Evolutionary conservation across 2,888 invertebrate genomes (phyloP).

Genomic region (Himalopsyche anomala): DNA sequence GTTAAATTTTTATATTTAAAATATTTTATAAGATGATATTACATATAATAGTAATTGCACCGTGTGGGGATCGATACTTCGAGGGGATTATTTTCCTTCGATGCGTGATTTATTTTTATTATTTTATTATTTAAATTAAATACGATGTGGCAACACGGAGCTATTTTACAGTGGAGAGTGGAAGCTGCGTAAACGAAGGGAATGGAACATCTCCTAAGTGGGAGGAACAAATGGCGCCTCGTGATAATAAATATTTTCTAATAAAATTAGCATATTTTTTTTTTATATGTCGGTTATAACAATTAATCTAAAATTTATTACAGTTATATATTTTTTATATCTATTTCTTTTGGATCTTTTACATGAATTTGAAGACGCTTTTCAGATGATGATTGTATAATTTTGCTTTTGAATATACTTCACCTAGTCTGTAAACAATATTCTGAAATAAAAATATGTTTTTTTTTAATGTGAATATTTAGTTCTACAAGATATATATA

Average conservation of each 20-base stretch:
- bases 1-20: background rate
- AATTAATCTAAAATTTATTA: too few relatives aligned
- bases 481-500: too few relatives aligned
- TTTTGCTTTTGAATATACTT: too few relatives aligned
- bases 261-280: background rate
- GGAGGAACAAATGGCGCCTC: slow-evolving; percentile 45
- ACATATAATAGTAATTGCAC: slow-evolving; percentile 14
- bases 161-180: slow-evolving; percentile 63
- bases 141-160: slow-evolving; percentile 64
- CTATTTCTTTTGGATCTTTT: too few relatives aligned
- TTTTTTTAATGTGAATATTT: too few relatives aligned
- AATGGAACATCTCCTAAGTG: slow-evolving; percentile 39
- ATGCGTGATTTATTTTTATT: slow-evolving; percentile 43
- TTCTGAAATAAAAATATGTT: too few relatives aligned
- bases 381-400: too few relatives aligned
- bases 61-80: background rate
- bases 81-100: slow-evolving; percentile 27
- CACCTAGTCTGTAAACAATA: too few relatives aligned
- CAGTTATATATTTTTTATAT: too few relatives aligned
- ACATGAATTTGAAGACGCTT: too few relatives aligned
- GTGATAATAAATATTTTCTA: background rate
- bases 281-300: too few relatives aligned
- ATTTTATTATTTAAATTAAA: slow-evolving; percentile 43
- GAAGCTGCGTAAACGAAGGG: slow-evolving; percentile 50
- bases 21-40: background rate